Base-by-base conservation (phyloP, 1,140 invertebrate species). In the Homarus americanus region DNA sequence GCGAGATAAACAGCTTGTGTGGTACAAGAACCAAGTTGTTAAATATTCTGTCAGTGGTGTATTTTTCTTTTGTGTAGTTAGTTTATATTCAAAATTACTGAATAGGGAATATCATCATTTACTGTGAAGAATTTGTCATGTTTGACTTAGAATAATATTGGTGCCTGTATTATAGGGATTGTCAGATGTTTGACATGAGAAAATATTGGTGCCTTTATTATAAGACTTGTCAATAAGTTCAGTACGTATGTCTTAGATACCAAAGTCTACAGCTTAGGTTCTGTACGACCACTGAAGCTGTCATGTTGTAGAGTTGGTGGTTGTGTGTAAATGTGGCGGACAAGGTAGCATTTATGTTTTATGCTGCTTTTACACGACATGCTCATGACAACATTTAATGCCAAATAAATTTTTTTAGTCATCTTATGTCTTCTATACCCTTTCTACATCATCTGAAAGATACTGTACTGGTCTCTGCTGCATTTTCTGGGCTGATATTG, bases 361-460 rank as follows among this genome's bases (percentile, higher is more conserved):
- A 90, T 90, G 87, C 87, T 90, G 87, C 87, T 82, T 90, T 90
- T 90, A 90, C 87, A 90, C 79, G 40, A 90, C 69, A 82, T 83
- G 87, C 87, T 89, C 78, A 82, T 89, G 87, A 89, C 87, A 82
- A 63, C 87, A 75, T 82, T 90, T 90, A 90, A 90, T 90, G 87
- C 87, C 87, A 90, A 90, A 90, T 90, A 90, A 66, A 90, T 82
- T 90, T 90, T 90, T 90, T 49, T 90, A 90, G 87, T 83, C 86
- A 73, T 49, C n/a, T n/a, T 28, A 75, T 49, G 75, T 58, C 80
- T 90, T 82, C 10, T 34, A 15, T 9, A 58, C 44, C 79, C 44
- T 44, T 49, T 41, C 28, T 76, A n/a, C n/a, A n/a, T n/a, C n/a
- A n/a, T n/a, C n/a, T n/a, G n/a, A n/a, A n/a, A n/a, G n/a, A n/a